phyloP scores from a whole-genome alignment of 2,888 invertebrate genomes.

The Ceraclea dissimilis region DNA sequence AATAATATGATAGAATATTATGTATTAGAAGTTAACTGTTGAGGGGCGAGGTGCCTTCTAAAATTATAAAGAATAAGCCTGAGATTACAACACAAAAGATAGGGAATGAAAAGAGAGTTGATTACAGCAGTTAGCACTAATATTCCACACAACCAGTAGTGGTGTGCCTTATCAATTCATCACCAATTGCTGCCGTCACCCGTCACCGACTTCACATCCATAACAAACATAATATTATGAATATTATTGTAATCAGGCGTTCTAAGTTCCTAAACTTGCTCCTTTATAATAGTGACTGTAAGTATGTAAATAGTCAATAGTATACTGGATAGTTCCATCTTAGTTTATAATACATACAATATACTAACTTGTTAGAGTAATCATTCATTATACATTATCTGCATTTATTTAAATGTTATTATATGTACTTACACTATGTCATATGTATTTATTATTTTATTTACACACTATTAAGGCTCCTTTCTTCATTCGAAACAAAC shows the following conservation, averaged over 20 bases:
- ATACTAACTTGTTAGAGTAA: background rate
- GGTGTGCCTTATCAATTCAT: constrained; percentile 19
- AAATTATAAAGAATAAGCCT: constrained; percentile 28
- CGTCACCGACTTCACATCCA: no score
- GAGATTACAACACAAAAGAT: constrained; percentile 10
- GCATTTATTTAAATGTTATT: background rate
- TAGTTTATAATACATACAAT: background rate
- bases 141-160: constrained; percentile 5
- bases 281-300: constrained; percentile 25
- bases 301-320: constrained; percentile 21
- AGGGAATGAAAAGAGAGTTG: background rate
- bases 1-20: constrained; percentile 19
- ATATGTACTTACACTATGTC: no score
- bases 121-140: no score
- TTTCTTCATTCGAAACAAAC: no score
- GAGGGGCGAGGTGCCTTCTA: constrained; percentile 44
- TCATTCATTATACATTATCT: background rate
- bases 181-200: constrained; percentile 4
- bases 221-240: background rate
- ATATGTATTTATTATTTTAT: no score
- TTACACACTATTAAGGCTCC: no score
- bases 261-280: constrained; percentile 27
- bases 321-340: background rate
- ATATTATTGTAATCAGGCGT: constrained; percentile 21
- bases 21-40: constrained; percentile 35